These are phyloP conservation scores for Anguilla megastoma DNA, from an alignment of 2,797 vertebrate species.

Conservation along the genomic window DNA sequence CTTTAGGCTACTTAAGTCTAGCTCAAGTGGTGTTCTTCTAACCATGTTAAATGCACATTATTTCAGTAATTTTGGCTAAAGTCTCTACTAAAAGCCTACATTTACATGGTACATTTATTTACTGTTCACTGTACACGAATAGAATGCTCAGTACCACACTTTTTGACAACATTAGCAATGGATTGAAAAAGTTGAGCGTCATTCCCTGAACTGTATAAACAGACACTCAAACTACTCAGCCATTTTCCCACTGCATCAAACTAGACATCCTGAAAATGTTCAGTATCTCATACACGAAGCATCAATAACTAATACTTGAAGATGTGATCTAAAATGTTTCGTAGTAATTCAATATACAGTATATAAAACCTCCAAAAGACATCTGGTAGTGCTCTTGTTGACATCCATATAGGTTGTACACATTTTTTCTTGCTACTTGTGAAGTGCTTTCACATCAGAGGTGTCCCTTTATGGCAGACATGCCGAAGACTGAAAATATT, in stretches of 20 bases:
- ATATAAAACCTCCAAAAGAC: background rate
- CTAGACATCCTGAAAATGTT: background rate
- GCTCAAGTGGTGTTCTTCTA: background rate
- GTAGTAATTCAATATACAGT: background rate
- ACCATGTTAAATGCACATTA: background rate
- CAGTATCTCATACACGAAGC: background rate
- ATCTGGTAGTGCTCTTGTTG: background rate
- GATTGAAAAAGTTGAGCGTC: background rate
- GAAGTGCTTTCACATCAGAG: slow-evolving; percentile 16
- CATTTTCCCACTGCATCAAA: background rate
- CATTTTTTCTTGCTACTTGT: slow-evolving; percentile 5
- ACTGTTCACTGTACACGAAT: background rate
- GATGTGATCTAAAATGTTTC: background rate
- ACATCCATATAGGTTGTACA: slow-evolving; percentile 22
- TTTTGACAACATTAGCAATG: background rate
- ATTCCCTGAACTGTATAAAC: background rate
- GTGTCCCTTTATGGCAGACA: background rate
- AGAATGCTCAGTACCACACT: background rate
- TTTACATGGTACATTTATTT: background rate
- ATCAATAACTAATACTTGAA: background rate
- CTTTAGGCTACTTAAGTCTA: background rate
- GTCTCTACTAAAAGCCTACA: background rate
- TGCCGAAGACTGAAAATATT: background rate
- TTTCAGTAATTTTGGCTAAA: background rate
- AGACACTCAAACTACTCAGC: background rate